Evolutionary conservation across 2,888 invertebrate genomes (phyloP), one percentile per base, ranked within the genome.

Genomic region (Leptinotarsa peninsularis): DNA sequence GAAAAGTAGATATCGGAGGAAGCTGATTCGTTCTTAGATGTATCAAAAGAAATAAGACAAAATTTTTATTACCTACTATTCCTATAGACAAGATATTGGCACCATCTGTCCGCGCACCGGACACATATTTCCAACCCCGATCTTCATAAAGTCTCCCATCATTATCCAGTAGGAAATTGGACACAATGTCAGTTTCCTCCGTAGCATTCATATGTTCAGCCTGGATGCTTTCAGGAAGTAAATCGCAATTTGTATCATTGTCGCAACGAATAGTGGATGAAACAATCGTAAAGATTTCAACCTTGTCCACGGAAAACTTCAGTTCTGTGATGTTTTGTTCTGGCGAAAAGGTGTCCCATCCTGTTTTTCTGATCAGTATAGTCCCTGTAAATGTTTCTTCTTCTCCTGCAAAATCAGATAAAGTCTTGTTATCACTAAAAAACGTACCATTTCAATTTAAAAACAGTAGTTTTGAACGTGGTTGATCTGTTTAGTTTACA

Each of bases 111-210:
- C 17, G 43, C 17, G 21, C 67, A 3, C 33, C 18, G 14, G 77
- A 78, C 4, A 21, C n/a, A 21, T 69, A 71, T 15, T 73, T 60
- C 81, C 82, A 85, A 1, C 85, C 85, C 76, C 82, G 75, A 18
- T 83, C 84, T 76, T 84, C 84, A 74, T 84, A 85, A 17, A 82
- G 77, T 49, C 74, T 80, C 1, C 83, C 83, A 66, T 83, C 82
- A 18, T 78, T 77, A 27, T 78, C 83, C 7, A 85, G 74, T 4
- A 85, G 63, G 69, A 86, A 85, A 72, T 84, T 85, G 66, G 82
- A 84, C 1, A 76, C 67, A 33, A 84, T 81, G 72, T 83, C 84
- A 0, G 82, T 75, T 54, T 81, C 67, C 4, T 69, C 27, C 4
- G 71, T 17, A 14, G 67, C 7, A n/a, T 54, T 67, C 17, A 73